Base-by-base conservation (phyloP, 2,888 invertebrate species). In the Nebria brevicollis region DNA sequence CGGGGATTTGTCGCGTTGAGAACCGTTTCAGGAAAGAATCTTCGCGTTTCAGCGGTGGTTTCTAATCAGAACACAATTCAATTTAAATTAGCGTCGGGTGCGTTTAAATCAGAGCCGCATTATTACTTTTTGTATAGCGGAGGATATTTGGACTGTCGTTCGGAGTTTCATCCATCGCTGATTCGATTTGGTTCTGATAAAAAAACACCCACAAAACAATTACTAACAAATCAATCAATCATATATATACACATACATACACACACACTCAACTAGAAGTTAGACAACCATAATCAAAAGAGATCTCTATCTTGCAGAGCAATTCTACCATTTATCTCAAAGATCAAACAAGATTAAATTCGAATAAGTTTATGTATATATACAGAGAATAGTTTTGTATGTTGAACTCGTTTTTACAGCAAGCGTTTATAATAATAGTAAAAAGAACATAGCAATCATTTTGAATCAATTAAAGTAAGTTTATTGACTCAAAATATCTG, bases 161-260 rank as follows among this genome's bases (percentile, higher is more conserved):
- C 98, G 92, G 84, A 98, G 92, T 90, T 98, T 97, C 95, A 97
- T 95, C 96, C 98, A 98, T 91, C 97, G 93, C 89, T 97, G 96
- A 90, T 97, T 97, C 88, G 97, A 96, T 89, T 96, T 96, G 88
- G 95, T 95, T 93, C 96, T 96, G 82, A 90, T 87, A 81, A 83
- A 84, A 84, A 72, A 82, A 77, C 83, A 80, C 34, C 34, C 34
- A 34, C 34, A 54, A 54, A 54, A 54, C 13, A 54, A 54, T 54
- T 54, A 54, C 54, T 54, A 54, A 81, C 42, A 25, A 8, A 66
- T 1, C 54, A 54, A 54, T 54, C 54, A 54, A 54, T n/a, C 66
- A 70, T 15, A 10, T n/a, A n/a, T n/a, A n/a, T n/a, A n/a, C n/a
- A n/a, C 15, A 43, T 66, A 41, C 26, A 15, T 41, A 76, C 6